Evolutionary conservation across 1,140 invertebrate genomes (phyloP).

Genomic region (Ostrea edulis): DNA sequence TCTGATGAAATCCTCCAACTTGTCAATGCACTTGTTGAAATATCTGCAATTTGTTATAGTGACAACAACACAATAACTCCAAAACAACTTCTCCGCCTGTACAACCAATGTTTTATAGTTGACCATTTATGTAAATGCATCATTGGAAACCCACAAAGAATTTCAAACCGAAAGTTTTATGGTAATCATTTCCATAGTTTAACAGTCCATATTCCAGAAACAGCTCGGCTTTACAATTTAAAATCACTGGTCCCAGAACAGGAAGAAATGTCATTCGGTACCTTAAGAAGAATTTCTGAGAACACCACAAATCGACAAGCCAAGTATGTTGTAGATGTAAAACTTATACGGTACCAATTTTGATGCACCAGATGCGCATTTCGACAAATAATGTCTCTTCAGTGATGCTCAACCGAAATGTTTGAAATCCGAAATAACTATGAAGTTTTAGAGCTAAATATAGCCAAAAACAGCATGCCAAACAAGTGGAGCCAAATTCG

Average conservation of each 20-base stretch:
- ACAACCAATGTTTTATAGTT: slow-evolving; percentile 20
- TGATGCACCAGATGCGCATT: no score
- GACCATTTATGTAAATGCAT: background rate
- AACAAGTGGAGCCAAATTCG: no score
- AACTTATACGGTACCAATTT: no score
- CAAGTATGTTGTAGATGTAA: slow-evolving; percentile 22
- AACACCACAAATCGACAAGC: slow-evolving; percentile 3
- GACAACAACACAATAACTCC: background rate
- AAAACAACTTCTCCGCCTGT: slow-evolving; percentile 4
- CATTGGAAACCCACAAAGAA: slow-evolving; percentile 21
- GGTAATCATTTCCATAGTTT: slow-evolving; percentile 40
- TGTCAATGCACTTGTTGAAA: slow-evolving; percentile 8
- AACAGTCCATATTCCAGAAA: slow-evolving; percentile 15
- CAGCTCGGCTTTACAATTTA: background rate
- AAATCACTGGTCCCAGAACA: background rate
- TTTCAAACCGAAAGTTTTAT: slow-evolving; percentile 2
- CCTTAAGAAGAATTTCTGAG: background rate
- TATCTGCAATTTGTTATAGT: slow-evolving; percentile 1
- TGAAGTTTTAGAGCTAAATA: no score
- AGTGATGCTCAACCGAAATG: no score
- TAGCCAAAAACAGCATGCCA: no score
- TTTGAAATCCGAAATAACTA: no score
- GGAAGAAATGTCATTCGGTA: slow-evolving; percentile 3
- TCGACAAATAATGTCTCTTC: no score
- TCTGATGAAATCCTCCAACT: background rate